Conservation (phyloP, 2,888 invertebrate genomes). For the Willowsia nigromaculata region DNA sequence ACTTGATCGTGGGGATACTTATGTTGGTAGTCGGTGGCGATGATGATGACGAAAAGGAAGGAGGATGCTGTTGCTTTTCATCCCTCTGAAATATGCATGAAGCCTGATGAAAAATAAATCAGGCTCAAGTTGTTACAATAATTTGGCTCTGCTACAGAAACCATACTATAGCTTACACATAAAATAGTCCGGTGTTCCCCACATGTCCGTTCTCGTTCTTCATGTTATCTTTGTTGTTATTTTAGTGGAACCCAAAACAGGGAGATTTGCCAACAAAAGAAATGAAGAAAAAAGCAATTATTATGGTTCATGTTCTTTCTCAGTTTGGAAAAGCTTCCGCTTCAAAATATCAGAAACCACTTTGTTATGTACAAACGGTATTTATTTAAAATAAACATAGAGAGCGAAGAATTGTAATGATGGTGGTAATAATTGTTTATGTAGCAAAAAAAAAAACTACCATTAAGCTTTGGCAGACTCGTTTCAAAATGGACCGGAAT, state of each 20-base stretch:
- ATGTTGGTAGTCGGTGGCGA: neutral
- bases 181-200: too few relatives aligned
- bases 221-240: neutral
- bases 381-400: too few relatives aligned
- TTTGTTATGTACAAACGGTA: too few relatives aligned
- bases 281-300: neutral
- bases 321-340: neutral
- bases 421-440: too few relatives aligned
- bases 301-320: neutral
- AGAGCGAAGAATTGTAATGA: too few relatives aligned
- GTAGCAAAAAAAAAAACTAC: too few relatives aligned
- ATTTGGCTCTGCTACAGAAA: constrained; percentile 2
- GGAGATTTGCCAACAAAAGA: neutral
- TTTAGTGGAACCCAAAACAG: neutral
- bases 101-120: constrained; percentile 25
- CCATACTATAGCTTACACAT: too few relatives aligned
- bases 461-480: too few relatives aligned
- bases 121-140: constrained; percentile 21
- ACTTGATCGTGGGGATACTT: constrained; percentile 1
- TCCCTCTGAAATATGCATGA: neutral
- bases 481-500: too few relatives aligned
- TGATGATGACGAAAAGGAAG: neutral
- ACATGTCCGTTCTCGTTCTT: neutral
- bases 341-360: too few relatives aligned
- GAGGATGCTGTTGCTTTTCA: neutral